These are phyloP conservation scores for Xylophagus ater DNA, from an alignment of 2,888 invertebrate species.

Conservation along the genomic window DNA sequence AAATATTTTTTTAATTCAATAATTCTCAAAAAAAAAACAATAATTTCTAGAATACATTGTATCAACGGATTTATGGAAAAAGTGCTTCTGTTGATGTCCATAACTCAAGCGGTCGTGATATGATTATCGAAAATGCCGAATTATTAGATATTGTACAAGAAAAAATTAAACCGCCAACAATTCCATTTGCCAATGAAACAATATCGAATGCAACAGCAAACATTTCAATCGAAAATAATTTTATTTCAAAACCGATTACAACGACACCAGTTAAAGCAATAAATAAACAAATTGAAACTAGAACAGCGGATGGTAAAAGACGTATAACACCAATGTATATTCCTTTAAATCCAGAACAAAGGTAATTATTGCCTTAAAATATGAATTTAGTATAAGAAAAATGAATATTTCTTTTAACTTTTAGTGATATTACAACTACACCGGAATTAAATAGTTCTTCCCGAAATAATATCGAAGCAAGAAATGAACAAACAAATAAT, in stretches of 20 bases:
- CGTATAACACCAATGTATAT: conserved; percentile 95
- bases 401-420: not conserved
- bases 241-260: conserved; percentile 9
- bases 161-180: conserved; percentile 25
- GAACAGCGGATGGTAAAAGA: conserved; percentile 87
- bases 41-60: conserved; percentile 54
- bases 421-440: conserved; percentile 14
- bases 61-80: conserved; percentile 83
- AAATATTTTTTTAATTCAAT: conserved; percentile 3
- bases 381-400: not conserved
- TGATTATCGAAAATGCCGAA: conserved; percentile 58
- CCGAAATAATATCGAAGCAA: conserved; percentile 13
- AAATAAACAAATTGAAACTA: conserved; percentile 86
- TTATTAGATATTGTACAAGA: conserved; percentile 32
- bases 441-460: conserved; percentile 22
- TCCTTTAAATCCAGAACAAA: conserved; percentile 52
- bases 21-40: not conserved
- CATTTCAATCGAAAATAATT: not conserved
- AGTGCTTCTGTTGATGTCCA: conserved; percentile 40
- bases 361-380: conserved; percentile 10
- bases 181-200: conserved; percentile 15
- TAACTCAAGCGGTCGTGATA: conserved; percentile 44
- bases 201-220: conserved; percentile 12
- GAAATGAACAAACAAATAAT: conserved; percentile 11
- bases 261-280: conserved; percentile 43